phyloP scores from a whole-genome alignment of 2,113 vertebrate species.

The Alethe castanea region DNA sequence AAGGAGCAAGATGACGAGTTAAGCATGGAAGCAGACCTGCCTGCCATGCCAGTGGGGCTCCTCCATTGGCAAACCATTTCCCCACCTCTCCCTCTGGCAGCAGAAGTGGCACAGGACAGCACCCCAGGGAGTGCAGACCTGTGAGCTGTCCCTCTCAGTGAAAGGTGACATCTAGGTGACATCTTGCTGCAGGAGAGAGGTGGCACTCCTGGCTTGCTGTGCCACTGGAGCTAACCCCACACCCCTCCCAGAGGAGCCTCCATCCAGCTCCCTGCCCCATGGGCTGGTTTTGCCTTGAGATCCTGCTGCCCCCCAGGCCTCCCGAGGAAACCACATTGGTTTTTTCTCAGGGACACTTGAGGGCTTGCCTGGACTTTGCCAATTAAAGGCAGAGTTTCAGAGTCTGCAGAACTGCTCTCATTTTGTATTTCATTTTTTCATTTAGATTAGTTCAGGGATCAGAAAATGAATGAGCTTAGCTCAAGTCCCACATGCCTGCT shows the following conservation, averaged over 20 bases:
- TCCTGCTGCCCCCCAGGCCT: background rate
- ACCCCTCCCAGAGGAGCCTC: background rate
- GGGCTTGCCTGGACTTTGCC: background rate
- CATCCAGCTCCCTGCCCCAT: background rate
- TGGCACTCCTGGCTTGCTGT: accelerated
- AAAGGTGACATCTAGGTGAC: background rate
- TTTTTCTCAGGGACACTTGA: background rate
- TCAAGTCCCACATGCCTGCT: background rate
- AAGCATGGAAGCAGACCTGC: background rate
- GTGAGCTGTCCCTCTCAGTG: background rate
- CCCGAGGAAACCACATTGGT: background rate
- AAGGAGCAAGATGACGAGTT: background rate
- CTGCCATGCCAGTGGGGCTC: background rate
- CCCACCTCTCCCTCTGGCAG: background rate
- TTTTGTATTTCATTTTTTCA: background rate
- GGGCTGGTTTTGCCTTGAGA: background rate
- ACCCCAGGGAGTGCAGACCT: background rate
- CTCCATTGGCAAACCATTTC: background rate
- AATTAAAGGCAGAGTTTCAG: conserved; percentile 5
- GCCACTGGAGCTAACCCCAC: background rate
- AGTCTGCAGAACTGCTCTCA: background rate
- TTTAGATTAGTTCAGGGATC: conserved; percentile 47
- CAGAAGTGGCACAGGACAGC: accelerated
- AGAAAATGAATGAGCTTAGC: conserved; percentile 52
- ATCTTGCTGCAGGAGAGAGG: background rate